Evolutionary conservation across 1,140 invertebrate species (phyloP).

Genomic region (Ips typographus): DNA sequence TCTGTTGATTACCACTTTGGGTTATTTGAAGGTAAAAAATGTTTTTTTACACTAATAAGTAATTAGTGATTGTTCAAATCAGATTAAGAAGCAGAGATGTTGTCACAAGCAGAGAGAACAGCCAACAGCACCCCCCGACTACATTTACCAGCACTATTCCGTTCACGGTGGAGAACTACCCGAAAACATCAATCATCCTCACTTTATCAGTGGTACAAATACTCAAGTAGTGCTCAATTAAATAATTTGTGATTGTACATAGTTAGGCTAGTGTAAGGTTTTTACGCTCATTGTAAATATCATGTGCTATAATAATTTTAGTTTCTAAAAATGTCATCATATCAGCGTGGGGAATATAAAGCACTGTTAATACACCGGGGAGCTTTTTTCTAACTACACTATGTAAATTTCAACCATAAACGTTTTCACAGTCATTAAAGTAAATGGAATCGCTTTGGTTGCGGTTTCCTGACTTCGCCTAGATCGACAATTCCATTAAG

Average conservation of each 20-base stretch:
- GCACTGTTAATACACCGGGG: too few relatives aligned
- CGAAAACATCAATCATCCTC: conserved; percentile 47
- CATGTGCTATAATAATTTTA: neutral
- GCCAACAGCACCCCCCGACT: conserved; percentile 61
- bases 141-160: conserved; percentile 71
- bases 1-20: conserved; percentile 76
- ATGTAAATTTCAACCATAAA: neutral
- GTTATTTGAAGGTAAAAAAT: conserved; percentile 67
- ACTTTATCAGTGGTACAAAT: conserved; percentile 50
- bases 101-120: conserved; percentile 66
- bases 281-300: neutral
- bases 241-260: neutral
- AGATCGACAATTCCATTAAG: neutral
- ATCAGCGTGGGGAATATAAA: too few relatives aligned
- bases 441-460: neutral
- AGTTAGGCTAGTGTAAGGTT: neutral
- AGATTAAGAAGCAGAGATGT: conserved; percentile 75
- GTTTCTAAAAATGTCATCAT: neutral
- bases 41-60: neutral
- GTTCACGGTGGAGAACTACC: conserved; percentile 57
- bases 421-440: neutral
- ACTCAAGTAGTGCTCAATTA: conserved; percentile 3
- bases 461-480: neutral
- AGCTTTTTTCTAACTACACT: neutral
- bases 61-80: neutral